phyloP scores from a whole-genome alignment of 2,797 vertebrate genomes.

The Platyrinchus mystaceus region DNA sequence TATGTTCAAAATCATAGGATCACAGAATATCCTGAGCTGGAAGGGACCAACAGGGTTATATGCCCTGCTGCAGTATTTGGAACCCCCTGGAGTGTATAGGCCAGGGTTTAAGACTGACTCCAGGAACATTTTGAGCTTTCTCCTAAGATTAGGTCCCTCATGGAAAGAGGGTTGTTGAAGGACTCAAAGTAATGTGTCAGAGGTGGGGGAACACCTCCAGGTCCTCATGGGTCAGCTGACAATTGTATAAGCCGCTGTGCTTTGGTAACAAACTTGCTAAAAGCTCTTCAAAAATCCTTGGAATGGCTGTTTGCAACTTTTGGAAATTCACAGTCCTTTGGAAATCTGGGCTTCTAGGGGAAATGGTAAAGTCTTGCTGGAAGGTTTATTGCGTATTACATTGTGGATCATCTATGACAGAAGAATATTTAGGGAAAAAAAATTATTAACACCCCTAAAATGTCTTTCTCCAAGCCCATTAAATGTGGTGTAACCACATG shows the following conservation, averaged over 20 bases:
- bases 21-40: background rate
- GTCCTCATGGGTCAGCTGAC: background rate
- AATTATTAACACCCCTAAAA: background rate
- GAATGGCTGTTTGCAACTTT: background rate
- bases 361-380: background rate
- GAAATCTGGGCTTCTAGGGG: background rate
- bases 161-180: background rate
- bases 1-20: background rate
- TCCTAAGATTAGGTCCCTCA: no score
- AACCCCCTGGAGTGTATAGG: background rate
- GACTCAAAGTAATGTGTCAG: background rate
- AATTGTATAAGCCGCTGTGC: background rate
- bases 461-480: background rate
- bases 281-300: background rate
- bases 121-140: background rate
- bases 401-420: background rate
- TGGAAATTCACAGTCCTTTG: background rate
- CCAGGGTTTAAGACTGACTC: background rate
- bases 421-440: background rate
- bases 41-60: accelerated
- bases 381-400: background rate
- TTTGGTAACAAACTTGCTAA: background rate
- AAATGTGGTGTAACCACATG: background rate
- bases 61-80: background rate
- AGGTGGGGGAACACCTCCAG: background rate